Evolutionary conservation across 2,888 invertebrate species (phyloP).

Genomic region (Nomada goodeniana): DNA sequence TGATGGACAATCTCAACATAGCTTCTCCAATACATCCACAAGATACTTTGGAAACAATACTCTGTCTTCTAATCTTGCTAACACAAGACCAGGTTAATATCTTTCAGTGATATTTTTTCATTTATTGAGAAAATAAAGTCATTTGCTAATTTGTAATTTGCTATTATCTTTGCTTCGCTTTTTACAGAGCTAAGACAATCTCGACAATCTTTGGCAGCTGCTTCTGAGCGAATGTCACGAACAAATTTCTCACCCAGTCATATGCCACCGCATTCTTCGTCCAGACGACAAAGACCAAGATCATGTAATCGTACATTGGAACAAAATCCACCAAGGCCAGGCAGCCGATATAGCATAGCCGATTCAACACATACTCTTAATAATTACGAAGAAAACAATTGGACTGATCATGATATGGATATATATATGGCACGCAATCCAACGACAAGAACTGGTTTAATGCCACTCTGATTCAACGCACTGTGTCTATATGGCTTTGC

Average conservation of each 20-base stretch:
- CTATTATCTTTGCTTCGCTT: constrained; percentile 44
- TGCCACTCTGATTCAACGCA: constrained; percentile 87
- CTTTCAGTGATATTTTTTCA: too few relatives aligned
- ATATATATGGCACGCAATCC: constrained; percentile 97
- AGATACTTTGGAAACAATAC: constrained; percentile 89
- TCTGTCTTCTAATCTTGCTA: constrained; percentile 91
- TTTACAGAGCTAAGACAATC: constrained; percentile 92
- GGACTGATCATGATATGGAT: constrained; percentile 98
- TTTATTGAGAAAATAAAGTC: neutral
- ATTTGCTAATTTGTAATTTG: constrained; percentile 45
- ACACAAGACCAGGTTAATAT: constrained; percentile 88
- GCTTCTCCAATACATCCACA: constrained; percentile 93
- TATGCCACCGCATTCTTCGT: constrained; percentile 85
- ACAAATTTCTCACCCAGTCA: constrained; percentile 89
- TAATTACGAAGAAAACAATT: constrained; percentile 95
- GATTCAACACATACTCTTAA: constrained; percentile 93
- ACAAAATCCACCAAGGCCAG: constrained; percentile 87
- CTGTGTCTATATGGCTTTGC: constrained; percentile 52
- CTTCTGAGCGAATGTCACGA: constrained; percentile 92
- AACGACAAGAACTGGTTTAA: constrained; percentile 93
- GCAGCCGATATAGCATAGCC: constrained; percentile 91
- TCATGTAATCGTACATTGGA: constrained; percentile 90
- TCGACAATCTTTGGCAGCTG: constrained; percentile 92
- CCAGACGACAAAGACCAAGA: constrained; percentile 90
- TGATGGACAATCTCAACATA: constrained; percentile 95